Evolutionary conservation across 2,888 invertebrate species (phyloP), one percentile per base, ranked within the genome.

Genomic region (Luffia ferchaultella): DNA sequence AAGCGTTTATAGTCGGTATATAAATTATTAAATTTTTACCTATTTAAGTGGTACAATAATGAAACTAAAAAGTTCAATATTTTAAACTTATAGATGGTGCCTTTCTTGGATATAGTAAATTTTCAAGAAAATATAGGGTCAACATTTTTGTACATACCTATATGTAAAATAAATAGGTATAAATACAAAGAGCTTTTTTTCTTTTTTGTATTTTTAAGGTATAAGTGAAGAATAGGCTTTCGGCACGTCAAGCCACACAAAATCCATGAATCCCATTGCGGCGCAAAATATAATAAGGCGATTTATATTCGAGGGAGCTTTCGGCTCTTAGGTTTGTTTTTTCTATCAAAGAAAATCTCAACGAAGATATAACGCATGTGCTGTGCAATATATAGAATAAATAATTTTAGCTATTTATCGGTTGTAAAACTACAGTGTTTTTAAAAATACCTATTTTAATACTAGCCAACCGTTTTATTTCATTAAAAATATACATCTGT

Each of bases 241-340:
- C 49, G 30, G 46, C 15, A 16, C 73, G 76, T 70, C 73, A 73
- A 65, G 76, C 67, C 65, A 65, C 74, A 69, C 73, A 73, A 73
- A 77, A 75, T 78, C 64, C 75, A 83, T 83, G 83, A 83, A 82
- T 83, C 69, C 70, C 76, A 83, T 82, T 83, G 79, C 76, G 60
- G 74, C 77, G 76, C 79, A 78, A 82, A 82, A 83, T 80, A 77
- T 83, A 82, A 83, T 72, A 73, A 82, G 80, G 68, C 74, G 73
- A 82, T 83, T 83, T 83, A 80, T 83, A 83, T 83, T 76, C 83
- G 67, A 65, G 68, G 65, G 68, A 59, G 69, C 76, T 70, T 20
- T 62, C 61, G 69, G 66, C 59, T 63, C 20, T 19, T 40, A 62
- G 67, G 62, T 62, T 62, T 67, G 67, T 72, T 77, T 30, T 77